phyloP scores from a whole-genome alignment of 2,888 invertebrate species.

The Agrochola lychnidis region DNA sequence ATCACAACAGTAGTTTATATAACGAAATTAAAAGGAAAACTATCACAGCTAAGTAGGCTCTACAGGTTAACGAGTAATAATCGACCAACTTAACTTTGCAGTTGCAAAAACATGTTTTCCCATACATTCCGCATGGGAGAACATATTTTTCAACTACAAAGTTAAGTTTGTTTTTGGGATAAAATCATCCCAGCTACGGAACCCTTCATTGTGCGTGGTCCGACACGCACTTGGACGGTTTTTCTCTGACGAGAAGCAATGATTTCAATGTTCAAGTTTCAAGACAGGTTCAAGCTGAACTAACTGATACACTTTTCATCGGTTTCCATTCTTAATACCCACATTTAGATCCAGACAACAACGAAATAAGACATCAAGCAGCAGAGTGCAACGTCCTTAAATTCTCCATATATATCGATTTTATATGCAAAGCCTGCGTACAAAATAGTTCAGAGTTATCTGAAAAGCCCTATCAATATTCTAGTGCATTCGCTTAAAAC shows the following conservation, averaged over 20 bases:
- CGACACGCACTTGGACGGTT: no score
- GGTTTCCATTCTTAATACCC: not conserved
- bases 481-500: not conserved
- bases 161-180: no score
- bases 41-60: no score
- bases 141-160: no score
- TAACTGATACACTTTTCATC: not conserved
- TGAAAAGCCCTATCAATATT: conserved; percentile 17
- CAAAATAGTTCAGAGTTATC: not conserved
- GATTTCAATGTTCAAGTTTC: not conserved
- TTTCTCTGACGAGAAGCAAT: not conserved
- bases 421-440: not conserved
- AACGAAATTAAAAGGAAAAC: no score
- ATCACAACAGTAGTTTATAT: no score
- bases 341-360: not conserved
- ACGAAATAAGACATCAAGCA: not conserved
- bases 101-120: no score
- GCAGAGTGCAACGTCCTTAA: not conserved
- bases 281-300: not conserved
- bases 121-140: no score
- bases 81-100: no score
- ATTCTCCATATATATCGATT: not conserved
- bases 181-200: no score
- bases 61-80: no score
- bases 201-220: no score